A percentile compares a stretch with the other conserved stretches of the same genome.
These are phyloP conservation scores for Leucosticte australis DNA, from an alignment of 2,113 vertebrate species.

Conservation along the genomic window DNA sequence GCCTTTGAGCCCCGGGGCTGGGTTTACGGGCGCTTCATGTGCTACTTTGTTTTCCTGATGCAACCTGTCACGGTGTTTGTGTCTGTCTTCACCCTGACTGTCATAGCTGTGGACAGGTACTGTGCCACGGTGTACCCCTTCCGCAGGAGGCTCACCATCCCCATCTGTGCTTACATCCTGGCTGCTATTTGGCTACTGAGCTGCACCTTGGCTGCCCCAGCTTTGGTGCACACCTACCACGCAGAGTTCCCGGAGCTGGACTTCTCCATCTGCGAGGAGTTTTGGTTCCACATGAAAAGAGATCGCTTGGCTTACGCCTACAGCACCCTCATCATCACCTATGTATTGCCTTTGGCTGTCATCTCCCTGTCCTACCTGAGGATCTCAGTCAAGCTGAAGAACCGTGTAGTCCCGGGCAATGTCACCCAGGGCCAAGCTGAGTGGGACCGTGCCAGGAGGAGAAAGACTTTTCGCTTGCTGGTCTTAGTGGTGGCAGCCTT, in stretches of 20 bases:
- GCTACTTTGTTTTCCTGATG: slow-evolving; percentile 80
- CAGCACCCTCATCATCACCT: slow-evolving; percentile 77
- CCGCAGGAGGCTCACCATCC: slow-evolving; percentile 80
- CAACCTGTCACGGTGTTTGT: slow-evolving; percentile 79
- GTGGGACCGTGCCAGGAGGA: slow-evolving; percentile 73
- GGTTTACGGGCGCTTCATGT: slow-evolving; percentile 78
- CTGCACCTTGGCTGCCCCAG: slow-evolving; percentile 75
- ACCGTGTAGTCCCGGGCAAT: slow-evolving; percentile 80
- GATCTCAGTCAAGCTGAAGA: slow-evolving; percentile 79
- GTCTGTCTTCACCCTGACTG: slow-evolving; percentile 78
- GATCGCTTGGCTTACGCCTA: slow-evolving; percentile 75
- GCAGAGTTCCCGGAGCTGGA: slow-evolving; percentile 80
- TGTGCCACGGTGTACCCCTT: slow-evolving; percentile 81
- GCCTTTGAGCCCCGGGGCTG: slow-evolving; percentile 79
- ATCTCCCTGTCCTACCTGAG: slow-evolving; percentile 78
- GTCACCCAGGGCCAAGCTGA: slow-evolving; percentile 72
- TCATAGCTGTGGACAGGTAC: slow-evolving; percentile 80
- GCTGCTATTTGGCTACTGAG: slow-evolving; percentile 78
- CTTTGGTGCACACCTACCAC: slow-evolving; percentile 76
- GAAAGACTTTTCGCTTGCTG: slow-evolving; percentile 81
- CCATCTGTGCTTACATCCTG: slow-evolving; percentile 75
- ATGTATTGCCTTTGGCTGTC: slow-evolving; percentile 70
- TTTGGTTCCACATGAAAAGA: slow-evolving; percentile 80
- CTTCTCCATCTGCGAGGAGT: slow-evolving; percentile 89
- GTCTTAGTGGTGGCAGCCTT: slow-evolving; percentile 79